Evolutionary conservation across 2,113 vertebrate species (phyloP), one percentile per base, ranked within the genome.

Genomic region (Deroptyus accipitrinus): DNA sequence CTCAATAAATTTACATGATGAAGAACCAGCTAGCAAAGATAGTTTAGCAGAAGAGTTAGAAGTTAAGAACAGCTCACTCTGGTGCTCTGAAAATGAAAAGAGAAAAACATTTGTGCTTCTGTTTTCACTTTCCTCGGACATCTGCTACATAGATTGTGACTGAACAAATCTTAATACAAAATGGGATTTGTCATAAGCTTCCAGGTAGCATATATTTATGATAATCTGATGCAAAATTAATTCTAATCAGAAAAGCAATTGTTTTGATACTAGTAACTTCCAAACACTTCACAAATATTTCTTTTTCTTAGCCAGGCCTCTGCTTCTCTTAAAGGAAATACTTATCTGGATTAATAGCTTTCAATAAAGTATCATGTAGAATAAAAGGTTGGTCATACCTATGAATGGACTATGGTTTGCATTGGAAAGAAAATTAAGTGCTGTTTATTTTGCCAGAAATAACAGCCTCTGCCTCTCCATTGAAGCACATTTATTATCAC

Each of bases 401-500:
- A 79, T 79, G 88, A 94, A 90, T 82, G 25, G 83, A 94, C 92
- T 48, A 81, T 62, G 28, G 48, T 84, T 83, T 96, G 41, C 75
- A 84, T 69, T 2, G 1, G 66, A 92, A 93, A 76, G 41, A 85
- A 95, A 94, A 94, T 86, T 66, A 86, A 89, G 52, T 85, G 77
- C 62, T 92, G 83, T 77, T 91, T 93, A 68, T 57, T 93, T 95
- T 92, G 64, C 83, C 83, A 90, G 90, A 88, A 94, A 79, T 69
- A 92, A 89, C 77, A 59, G 57, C 68, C 39, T 88, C 57, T 94
- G 35, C 83, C 44, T 88, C 31, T 86, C 55, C 67, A 85, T 52
- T 44, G 57, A 89, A 79, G 42, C 49, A 89, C 70, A 96, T 96
- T 95, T 96, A 96, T 96, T 84, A 76, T 91, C 79, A 61, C 41